Conservation (phyloP, 2,113 vertebrate genomes). For the Lagenorhynchus albirostris region DNA sequence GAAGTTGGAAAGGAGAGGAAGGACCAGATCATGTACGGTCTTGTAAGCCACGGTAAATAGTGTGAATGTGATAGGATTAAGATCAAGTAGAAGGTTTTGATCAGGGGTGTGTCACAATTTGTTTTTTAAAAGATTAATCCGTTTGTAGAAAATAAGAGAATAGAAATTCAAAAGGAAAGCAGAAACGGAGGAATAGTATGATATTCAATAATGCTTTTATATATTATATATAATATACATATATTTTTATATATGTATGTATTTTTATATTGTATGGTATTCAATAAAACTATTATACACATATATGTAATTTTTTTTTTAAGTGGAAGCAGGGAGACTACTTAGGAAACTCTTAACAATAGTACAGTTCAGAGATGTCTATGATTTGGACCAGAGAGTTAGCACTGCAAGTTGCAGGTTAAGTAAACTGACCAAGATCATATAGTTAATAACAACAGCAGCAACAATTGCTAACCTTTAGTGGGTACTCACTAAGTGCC, state of each 20-base stretch:
- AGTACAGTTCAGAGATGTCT: not conserved
- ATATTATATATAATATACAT: too few species aligned
- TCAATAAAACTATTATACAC: not conserved
- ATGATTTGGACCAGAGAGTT: not conserved
- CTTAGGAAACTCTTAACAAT: not conserved
- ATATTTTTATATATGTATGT: too few species aligned
- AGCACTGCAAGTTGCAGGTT: not conserved
- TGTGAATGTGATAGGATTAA: not conserved
- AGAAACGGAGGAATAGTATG: not conserved
- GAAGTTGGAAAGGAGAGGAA: not conserved
- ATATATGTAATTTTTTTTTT: not conserved
- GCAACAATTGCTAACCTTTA: not conserved
- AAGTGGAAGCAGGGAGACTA: not conserved
- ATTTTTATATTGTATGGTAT: not conserved
- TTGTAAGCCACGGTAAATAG: not conserved
- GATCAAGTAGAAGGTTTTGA: not conserved
- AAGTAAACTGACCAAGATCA: not conserved
- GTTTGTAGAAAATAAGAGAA: not conserved
- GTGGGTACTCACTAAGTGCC: not conserved
- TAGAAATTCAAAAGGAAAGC: not conserved
- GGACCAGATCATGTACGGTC: not conserved
- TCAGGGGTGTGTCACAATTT: not conserved
- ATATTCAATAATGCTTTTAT: too few species aligned
- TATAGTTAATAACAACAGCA: not conserved
- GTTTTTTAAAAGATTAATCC: not conserved